Evolutionary conservation across 2,888 invertebrate genomes (phyloP).

Genomic region (Leptopilina syphax): DNA sequence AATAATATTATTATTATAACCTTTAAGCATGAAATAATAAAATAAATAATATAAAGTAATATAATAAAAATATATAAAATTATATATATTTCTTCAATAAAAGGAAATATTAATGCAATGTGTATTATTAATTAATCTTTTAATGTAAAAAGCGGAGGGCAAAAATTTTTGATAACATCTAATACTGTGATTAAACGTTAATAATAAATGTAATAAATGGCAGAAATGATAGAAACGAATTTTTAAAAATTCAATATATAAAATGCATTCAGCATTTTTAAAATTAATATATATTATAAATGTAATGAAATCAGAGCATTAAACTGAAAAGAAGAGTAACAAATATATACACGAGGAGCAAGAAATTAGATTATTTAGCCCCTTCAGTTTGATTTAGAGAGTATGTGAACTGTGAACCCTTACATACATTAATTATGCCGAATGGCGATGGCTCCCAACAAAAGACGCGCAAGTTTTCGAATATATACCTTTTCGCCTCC

Average conservation of each 20-base stretch:
- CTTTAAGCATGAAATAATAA: no score
- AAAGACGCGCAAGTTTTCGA: constrained; percentile 30
- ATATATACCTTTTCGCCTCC: constrained; percentile 11
- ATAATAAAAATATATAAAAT: not conserved
- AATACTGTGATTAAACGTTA: no score
- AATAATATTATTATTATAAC: no score
- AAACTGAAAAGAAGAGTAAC: constrained; percentile 15
- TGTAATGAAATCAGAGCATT: constrained; percentile 23
- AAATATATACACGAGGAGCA: not conserved
- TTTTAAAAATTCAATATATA: not conserved
- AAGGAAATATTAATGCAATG: no score
- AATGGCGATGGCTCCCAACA: constrained; percentile 31
- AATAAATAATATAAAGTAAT: not conserved
- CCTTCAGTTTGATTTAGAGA: constrained; percentile 17
- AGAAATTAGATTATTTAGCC: constrained; percentile 30
- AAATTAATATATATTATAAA: no score
- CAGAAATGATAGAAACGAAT: not conserved
- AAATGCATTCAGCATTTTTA: not conserved
- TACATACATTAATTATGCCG: constrained; percentile 28
- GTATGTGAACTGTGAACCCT: constrained; percentile 19
- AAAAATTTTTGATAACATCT: not conserved
- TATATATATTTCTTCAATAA: no score
- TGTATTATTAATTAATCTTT: not conserved
- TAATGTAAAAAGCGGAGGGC: not conserved
- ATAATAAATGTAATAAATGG: not conserved